Evolutionary conservation across 2,113 vertebrate genomes (phyloP).

Genomic region (Pangasianodon hypophthalmus): DNA sequence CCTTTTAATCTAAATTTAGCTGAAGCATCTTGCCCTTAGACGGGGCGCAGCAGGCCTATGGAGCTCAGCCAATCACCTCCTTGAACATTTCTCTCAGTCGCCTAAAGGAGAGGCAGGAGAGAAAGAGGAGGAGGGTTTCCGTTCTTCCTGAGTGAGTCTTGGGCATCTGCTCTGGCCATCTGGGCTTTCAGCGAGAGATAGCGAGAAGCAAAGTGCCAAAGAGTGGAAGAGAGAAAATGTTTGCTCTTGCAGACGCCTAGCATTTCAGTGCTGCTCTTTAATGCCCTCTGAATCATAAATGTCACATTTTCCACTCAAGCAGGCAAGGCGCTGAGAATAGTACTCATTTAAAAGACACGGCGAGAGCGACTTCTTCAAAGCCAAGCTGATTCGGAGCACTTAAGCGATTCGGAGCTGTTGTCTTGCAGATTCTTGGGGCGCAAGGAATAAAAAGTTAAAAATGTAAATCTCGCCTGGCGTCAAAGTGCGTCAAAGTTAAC

Average conservation of each 20-base stretch:
- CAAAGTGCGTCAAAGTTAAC: constrained; percentile 38
- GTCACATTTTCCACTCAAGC: constrained; percentile 17
- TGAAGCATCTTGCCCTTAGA: constrained; percentile 60
- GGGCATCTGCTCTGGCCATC: constrained; percentile 61
- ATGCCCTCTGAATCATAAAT: constrained; percentile 33
- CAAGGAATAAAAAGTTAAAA: constrained; percentile 31
- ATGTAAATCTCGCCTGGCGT: constrained; percentile 2
- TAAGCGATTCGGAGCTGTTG: background rate
- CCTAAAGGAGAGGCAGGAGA: constrained; percentile 32
- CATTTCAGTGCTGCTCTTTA: constrained; percentile 16
- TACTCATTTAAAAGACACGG: constrained; percentile 1
- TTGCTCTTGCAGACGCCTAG: constrained; percentile 1
- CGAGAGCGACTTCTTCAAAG: background rate
- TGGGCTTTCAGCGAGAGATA: constrained; percentile 54
- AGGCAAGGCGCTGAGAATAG: background rate
- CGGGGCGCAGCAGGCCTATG: constrained; percentile 41
- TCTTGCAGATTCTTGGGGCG: background rate
- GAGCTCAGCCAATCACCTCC: constrained; percentile 53
- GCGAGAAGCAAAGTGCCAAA: constrained; percentile 11
- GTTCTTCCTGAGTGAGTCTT: constrained; percentile 50
- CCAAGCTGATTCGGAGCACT: background rate
- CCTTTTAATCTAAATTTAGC: constrained; percentile 73
- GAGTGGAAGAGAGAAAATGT: constrained; percentile 36
- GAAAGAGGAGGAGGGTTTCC: constrained; percentile 26
- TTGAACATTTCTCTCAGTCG: constrained; percentile 45